Percentiles rank a stretch among this genome's conserved stretches.
Evolutionary conservation across 2,113 vertebrate genomes (phyloP).

Genomic region (Nyctereutes procyonoides): DNA sequence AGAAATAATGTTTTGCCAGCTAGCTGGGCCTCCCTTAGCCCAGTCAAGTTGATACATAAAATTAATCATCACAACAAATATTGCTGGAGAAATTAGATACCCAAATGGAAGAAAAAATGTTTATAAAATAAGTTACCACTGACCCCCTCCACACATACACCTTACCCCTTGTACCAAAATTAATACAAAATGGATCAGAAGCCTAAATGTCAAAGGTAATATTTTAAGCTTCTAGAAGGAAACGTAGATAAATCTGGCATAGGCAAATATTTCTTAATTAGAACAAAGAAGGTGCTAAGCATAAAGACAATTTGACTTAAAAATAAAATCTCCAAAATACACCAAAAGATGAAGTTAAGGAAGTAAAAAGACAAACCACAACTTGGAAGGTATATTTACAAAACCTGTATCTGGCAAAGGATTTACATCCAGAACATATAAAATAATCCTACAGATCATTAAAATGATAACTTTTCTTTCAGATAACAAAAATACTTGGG

Average conservation of each 20-base stretch:
- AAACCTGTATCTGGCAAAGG: background rate
- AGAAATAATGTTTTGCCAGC: background rate
- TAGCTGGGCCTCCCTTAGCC: background rate
- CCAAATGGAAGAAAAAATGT: background rate
- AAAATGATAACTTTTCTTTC: background rate
- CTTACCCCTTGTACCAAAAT: background rate
- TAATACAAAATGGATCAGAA: background rate
- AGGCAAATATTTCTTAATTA: conserved; percentile 30
- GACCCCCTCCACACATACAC: background rate
- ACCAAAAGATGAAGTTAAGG: background rate
- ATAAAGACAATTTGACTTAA: background rate
- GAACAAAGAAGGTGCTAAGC: background rate
- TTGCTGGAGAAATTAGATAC: background rate
- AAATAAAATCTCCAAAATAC: background rate
- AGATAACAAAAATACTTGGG: background rate
- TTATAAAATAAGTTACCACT: background rate
- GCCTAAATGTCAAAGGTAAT: background rate
- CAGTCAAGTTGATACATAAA: background rate
- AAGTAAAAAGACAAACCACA: background rate
- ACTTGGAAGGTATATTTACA: background rate
- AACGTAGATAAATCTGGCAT: background rate
- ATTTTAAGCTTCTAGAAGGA: background rate
- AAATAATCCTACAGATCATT: background rate
- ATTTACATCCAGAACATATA: background rate
- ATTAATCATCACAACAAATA: background rate